Conservation (phyloP, 2,797 vertebrate species). For the Euphonia xanthogaster region DNA sequence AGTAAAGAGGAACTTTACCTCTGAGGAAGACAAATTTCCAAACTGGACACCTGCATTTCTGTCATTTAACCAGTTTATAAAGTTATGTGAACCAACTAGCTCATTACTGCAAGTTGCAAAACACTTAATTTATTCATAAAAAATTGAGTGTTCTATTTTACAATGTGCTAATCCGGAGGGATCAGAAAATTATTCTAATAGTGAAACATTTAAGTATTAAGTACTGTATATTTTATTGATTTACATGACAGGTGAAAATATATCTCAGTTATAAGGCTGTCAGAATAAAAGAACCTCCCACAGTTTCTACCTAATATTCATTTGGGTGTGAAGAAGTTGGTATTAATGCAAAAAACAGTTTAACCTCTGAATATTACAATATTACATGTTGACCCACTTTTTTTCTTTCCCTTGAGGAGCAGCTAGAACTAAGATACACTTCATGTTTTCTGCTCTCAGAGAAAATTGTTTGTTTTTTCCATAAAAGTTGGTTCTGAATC, state of each 20-base stretch:
- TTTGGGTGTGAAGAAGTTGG: not conserved
- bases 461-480: not conserved
- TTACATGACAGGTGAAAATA: conserved; percentile 69
- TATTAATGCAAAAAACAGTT: not conserved
- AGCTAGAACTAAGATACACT: not conserved
- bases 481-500: not conserved
- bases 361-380: not conserved
- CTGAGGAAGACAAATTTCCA: not conserved
- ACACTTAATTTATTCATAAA: conserved; percentile 56
- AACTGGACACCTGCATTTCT: not conserved
- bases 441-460: not conserved
- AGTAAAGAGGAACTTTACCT: not conserved
- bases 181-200: conserved; percentile 58
- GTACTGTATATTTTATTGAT: conserved; percentile 69
- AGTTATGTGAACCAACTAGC: conserved; percentile 5
- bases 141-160: conserved; percentile 61
- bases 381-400: not conserved
- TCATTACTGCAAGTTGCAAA: conserved; percentile 64
- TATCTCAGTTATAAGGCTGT: conserved; percentile 49
- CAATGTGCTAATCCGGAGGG: conserved; percentile 52
- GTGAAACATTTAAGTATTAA: conserved; percentile 70
- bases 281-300: conserved; percentile 56
- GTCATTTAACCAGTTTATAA: conserved; percentile 27
- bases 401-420: not conserved
- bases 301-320: conserved; percentile 35